These are phyloP conservation scores for Emydocephalus ijimae DNA, from an alignment of 2,113 vertebrate species.

Conservation along the genomic window DNA sequence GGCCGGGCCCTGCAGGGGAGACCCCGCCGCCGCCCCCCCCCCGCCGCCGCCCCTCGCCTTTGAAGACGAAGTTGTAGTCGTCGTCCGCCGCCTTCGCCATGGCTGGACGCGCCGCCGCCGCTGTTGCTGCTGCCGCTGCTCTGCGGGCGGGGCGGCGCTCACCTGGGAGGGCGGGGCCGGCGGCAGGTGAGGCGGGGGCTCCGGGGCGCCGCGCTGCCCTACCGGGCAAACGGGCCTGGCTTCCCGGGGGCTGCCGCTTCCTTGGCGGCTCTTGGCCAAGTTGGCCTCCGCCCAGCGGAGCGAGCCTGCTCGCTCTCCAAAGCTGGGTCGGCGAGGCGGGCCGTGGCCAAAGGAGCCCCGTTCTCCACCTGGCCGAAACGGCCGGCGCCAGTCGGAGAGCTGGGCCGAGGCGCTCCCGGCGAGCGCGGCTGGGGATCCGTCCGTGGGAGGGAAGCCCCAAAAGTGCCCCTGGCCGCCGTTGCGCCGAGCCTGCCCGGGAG, in stretches of 20 bases:
- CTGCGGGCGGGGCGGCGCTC: background rate
- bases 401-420: background rate
- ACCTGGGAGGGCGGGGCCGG: slow-evolving; percentile 1
- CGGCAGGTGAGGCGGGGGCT: background rate
- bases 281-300: background rate
- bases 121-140: background rate
- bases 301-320: too few species aligned
- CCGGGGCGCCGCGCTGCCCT: background rate
- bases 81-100: slow-evolving; percentile 63
- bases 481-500: background rate
- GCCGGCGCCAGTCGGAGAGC: background rate
- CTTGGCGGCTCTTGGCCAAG: background rate
- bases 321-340: background rate
- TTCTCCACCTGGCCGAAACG: background rate
- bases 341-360: background rate
- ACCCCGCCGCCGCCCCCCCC: too few species aligned
- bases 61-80: slow-evolving; percentile 95
- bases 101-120: background rate
- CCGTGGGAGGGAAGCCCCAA: background rate
- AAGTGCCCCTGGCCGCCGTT: background rate
- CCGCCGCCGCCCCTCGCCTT: slow-evolving; percentile 78
- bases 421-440: background rate
- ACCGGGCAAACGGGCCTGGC: too few species aligned
- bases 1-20: too few species aligned
- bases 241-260: background rate